phyloP scores from a whole-genome alignment of 1,140 invertebrate genomes.

The Colletes latitarsis region DNA sequence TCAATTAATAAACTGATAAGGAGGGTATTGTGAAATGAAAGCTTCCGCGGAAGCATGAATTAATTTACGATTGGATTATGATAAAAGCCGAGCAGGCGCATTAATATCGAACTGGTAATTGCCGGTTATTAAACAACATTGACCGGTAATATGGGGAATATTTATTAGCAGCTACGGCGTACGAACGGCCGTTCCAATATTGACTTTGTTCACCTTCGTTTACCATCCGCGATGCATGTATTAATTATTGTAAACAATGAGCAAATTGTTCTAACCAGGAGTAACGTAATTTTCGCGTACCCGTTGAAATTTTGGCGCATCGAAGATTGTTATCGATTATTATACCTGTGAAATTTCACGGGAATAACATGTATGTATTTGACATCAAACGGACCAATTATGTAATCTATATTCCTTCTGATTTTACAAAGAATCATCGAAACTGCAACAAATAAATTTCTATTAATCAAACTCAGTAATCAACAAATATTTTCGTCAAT shows the following conservation, averaged over 20 bases:
- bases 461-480: too few relatives aligned
- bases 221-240: conserved; percentile 21
- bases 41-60: conserved; percentile 6
- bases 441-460: too few relatives aligned
- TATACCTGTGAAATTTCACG: not conserved
- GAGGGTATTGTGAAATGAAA: not conserved
- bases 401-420: too few relatives aligned
- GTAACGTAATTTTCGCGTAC: conserved; percentile 36
- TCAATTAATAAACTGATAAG: conserved; percentile 3
- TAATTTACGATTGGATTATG: conserved; percentile 60
- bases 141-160: conserved; percentile 32
- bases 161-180: conserved; percentile 23
- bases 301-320: not conserved
- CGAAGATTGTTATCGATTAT: not conserved
- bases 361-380: not conserved
- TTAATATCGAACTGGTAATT: conserved; percentile 60
- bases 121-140: conserved; percentile 51
- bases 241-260: conserved; percentile 59
- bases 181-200: conserved; percentile 14
- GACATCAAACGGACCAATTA: not conserved
- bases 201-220: conserved; percentile 22
- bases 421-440: too few relatives aligned
- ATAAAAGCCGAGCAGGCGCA: conserved; percentile 47
- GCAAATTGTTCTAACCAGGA: conserved; percentile 56
- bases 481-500: too few relatives aligned